phyloP scores from a whole-genome alignment of 2,113 vertebrate genomes.

The Oriolus oriolus region DNA sequence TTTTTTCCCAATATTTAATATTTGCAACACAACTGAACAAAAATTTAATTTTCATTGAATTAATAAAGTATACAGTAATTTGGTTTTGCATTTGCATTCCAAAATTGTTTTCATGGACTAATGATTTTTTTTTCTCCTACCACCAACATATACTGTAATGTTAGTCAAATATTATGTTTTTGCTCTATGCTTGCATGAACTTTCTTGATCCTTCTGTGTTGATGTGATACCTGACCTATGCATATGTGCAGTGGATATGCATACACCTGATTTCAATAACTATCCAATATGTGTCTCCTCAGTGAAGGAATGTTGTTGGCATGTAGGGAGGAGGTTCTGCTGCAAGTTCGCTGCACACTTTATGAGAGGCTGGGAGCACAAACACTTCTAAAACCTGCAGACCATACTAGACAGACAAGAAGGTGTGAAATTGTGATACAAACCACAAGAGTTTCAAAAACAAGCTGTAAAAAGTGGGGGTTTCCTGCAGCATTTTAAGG shows the following conservation, averaged over 20 bases:
- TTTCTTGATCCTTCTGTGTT: neutral
- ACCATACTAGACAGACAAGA: neutral
- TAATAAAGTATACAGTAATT: neutral
- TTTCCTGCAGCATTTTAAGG: neutral
- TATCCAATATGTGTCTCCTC: neutral
- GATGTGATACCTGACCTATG: neutral
- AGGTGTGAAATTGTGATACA: neutral
- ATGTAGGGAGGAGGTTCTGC: neutral
- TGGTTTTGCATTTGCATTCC: conserved; percentile 13
- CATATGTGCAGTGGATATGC: conserved; percentile 10
- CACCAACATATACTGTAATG: neutral
- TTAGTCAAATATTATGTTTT: neutral
- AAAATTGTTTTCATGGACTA: conserved; percentile 35
- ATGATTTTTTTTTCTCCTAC: neutral
- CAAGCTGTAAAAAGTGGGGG: rapidly evolving
- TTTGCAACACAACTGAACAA: neutral
- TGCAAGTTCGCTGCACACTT: neutral
- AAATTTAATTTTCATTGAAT: conserved; percentile 25
- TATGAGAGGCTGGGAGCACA: neutral
- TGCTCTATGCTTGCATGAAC: neutral
- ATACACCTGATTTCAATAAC: neutral
- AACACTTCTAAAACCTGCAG: neutral
- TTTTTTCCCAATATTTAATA: neutral
- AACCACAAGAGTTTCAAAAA: neutral
- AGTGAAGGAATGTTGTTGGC: neutral